phyloP scores from a whole-genome alignment of 2,797 vertebrate species.

The Loriculus beryllinus region DNA sequence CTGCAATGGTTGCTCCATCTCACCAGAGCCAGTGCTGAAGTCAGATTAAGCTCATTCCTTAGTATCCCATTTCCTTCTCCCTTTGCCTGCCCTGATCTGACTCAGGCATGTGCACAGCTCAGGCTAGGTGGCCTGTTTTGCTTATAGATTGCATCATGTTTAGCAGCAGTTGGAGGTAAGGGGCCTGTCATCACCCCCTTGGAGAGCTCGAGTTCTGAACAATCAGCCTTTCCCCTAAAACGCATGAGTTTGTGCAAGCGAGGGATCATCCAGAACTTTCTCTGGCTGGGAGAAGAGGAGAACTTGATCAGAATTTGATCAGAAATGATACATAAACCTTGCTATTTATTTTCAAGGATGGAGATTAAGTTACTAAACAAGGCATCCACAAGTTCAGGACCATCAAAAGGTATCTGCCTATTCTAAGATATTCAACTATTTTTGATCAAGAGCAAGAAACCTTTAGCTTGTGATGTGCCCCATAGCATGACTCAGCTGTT shows the following conservation, averaged over 20 bases:
- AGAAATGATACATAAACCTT: background rate
- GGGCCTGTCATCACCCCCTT: slow-evolving; percentile 23
- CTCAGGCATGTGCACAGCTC: accelerated
- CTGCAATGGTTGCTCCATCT: background rate
- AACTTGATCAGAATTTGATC: background rate
- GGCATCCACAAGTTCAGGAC: background rate
- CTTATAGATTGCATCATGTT: background rate
- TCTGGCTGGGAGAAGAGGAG: background rate
- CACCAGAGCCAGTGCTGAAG: background rate
- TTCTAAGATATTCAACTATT: background rate
- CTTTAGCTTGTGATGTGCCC: background rate
- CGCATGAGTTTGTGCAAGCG: background rate
- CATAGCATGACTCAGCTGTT: background rate
- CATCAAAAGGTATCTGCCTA: background rate
- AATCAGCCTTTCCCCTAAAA: background rate
- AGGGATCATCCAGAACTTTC: background rate
- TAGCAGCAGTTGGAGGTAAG: background rate
- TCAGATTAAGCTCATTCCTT: background rate
- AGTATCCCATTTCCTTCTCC: background rate
- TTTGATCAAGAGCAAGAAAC: background rate
- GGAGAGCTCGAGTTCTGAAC: background rate
- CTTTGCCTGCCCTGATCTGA: background rate
- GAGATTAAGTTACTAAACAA: background rate
- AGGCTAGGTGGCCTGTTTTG: background rate
- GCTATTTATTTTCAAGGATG: background rate